Conservation (phyloP, 2,797 vertebrate species). For the Agapornis canus region DNA sequence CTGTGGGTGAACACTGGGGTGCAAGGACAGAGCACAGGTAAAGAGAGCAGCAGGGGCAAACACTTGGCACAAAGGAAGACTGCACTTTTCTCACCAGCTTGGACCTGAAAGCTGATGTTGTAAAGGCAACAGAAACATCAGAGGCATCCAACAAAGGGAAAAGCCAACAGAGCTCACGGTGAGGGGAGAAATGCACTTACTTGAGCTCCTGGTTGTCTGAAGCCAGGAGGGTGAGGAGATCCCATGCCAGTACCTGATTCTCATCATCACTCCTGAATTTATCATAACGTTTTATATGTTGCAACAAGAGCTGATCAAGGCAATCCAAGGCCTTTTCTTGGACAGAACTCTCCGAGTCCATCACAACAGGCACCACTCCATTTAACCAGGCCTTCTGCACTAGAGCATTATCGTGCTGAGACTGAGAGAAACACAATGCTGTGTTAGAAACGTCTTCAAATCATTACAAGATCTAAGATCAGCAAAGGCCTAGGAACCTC, state of each 20-base stretch:
- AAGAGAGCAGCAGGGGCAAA: neutral
- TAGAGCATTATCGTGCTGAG: conserved; percentile 70
- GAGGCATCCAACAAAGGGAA: accelerated
- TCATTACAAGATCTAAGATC: neutral
- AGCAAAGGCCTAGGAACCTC: neutral
- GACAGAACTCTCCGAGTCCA: conserved; percentile 86
- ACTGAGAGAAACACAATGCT: conserved; percentile 60
- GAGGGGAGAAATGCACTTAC: conserved; percentile 64
- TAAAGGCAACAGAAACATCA: neutral
- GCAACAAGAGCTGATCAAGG: conserved; percentile 85
- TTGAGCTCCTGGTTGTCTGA: conserved; percentile 84
- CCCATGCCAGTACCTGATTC: conserved; percentile 86
- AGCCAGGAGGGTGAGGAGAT: conserved; percentile 84
- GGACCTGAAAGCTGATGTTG: neutral
- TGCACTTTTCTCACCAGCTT: neutral
- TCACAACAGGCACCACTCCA: conserved; percentile 85
- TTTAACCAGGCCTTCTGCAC: conserved; percentile 89
- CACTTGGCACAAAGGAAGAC: neutral
- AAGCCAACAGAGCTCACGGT: neutral
- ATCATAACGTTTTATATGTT: conserved; percentile 77
- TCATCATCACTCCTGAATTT: conserved; percentile 56
- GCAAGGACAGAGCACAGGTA: neutral
- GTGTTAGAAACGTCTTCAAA: neutral
- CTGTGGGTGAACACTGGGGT: neutral
- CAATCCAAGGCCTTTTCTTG: conserved; percentile 91